Percentiles rank a stretch among this genome's conserved stretches.
phyloP scores from a whole-genome alignment of 2,888 invertebrate species.

The Stenoptilia bipunctidactyla region DNA sequence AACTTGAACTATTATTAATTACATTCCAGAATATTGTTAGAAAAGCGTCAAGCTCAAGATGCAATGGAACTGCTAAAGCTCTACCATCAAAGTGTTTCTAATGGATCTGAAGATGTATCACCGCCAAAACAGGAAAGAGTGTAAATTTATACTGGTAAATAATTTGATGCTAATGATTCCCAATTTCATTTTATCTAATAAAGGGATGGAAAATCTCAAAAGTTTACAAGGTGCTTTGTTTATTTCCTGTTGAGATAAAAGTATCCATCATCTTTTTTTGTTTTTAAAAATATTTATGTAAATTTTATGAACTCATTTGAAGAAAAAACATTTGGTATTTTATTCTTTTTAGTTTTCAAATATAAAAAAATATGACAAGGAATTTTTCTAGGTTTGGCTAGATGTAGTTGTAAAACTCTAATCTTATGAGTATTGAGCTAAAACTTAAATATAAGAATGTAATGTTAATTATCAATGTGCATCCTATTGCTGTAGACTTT shows the following conservation, averaged over 20 bases:
- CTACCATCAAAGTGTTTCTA: constrained; percentile 72
- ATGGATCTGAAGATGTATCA: constrained; percentile 61
- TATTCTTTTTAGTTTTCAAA: too few relatives aligned
- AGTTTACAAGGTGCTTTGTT: constrained; percentile 48
- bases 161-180: constrained; percentile 26
- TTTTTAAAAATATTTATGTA: too few relatives aligned
- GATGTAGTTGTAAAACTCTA: constrained; percentile 35
- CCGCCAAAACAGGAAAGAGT: constrained; percentile 60
- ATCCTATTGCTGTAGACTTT: too few relatives aligned
- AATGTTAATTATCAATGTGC: too few relatives aligned
- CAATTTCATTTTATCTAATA: constrained; percentile 52
- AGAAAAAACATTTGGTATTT: too few relatives aligned
- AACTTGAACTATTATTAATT: background rate
- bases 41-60: constrained; percentile 89
- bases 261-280: too few relatives aligned
- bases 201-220: constrained; percentile 58
- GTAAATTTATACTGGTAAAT: constrained; percentile 22
- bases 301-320: too few relatives aligned
- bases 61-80: constrained; percentile 87
- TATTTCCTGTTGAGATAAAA: too few relatives aligned
- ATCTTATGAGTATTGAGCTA: constrained; percentile 68
- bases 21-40: constrained; percentile 75
- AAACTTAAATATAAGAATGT: constrained; percentile 28
- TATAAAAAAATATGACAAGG: too few relatives aligned
- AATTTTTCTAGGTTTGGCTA: constrained; percentile 13